Evolutionary conservation across 2,888 invertebrate species (phyloP), one percentile per base, ranked within the genome.

Genomic region (Lepidochrysops patricia): DNA sequence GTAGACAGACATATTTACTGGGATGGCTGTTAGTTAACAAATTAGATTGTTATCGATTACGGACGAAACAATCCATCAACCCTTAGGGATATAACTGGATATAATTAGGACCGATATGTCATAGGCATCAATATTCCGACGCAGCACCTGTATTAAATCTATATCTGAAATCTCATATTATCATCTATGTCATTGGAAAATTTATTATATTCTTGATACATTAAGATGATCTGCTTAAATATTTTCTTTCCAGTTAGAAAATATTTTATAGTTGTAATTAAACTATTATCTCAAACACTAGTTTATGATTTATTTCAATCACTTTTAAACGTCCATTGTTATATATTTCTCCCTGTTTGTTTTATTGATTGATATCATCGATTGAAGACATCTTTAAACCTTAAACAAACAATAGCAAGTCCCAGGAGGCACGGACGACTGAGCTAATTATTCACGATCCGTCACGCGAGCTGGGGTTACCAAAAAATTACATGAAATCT

Each of bases 391-490:
- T 80, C 71, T 76, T 80, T 80, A 79, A 70, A 75, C 66, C 67
- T 70, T 70, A 76, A 82, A 78, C 80, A 86, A 85, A 88, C 86
- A 86, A 86, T 81, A 70, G 77, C 68, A 70, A 74, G 72, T 74
- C 77, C 76, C 80, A 78, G 79, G 77, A 80, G 83, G 80, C 76
- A 79, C 79, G 80, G 74, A 75, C 80, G 79, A 84, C 81, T 81
- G 79, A 78, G 77, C 80, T 88, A 87, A 88, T 89, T 88, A 89
- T 88, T 86, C 86, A 84, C 85, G 77, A 88, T 89, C 78, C 78
- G 88, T 76, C 83, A 89, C 86, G 88, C 84, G 75, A 79, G 74
- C 75, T 73, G 68, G 73, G 70, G 74, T 75, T 75, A 70, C 74
- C 71, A 73, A 61, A 78, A 88, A 87, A 88, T 85, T 76, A 84